Percentiles rank a stretch among this genome's conserved stretches.
phyloP scores from a whole-genome alignment of 2,888 invertebrate genomes.

The Himalopsyche kuldschensis region DNA sequence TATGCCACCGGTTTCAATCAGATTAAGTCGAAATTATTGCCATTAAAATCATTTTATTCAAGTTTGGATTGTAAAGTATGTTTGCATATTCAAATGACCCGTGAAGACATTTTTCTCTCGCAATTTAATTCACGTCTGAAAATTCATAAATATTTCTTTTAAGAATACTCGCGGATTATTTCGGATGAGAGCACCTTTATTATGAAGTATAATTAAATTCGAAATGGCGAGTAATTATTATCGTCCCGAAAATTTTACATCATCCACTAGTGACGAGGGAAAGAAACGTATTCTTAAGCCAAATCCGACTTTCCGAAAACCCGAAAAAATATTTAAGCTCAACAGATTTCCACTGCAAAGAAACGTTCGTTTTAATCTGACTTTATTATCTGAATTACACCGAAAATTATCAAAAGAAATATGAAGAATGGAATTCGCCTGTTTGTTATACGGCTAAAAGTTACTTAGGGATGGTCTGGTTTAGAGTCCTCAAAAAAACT shows the following conservation, averaged over 20 bases:
- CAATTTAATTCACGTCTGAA: not conserved
- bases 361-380: conserved; percentile 3
- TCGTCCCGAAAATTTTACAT: not conserved
- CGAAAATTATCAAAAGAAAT: conserved; percentile 6
- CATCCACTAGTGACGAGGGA: not conserved
- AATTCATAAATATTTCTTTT: not conserved
- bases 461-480: not conserved
- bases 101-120: not conserved
- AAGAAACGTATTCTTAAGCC: not conserved
- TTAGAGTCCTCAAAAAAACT: not conserved
- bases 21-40: no score
- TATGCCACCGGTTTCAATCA: no score
- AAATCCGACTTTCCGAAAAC: not conserved
- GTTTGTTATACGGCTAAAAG: not conserved
- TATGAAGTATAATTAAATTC: not conserved
- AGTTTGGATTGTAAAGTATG: not conserved
- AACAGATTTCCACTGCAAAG: not conserved
- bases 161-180: not conserved
- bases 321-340: not conserved
- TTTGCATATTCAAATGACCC: not conserved
- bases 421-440: conserved; percentile 5
- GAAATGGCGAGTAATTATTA: not conserved
- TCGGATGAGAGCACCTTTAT: not conserved
- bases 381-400: not conserved
- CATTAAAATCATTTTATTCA: not conserved